Conservation (phyloP, 2,113 vertebrate species). For the Regulus satrapa region DNA sequence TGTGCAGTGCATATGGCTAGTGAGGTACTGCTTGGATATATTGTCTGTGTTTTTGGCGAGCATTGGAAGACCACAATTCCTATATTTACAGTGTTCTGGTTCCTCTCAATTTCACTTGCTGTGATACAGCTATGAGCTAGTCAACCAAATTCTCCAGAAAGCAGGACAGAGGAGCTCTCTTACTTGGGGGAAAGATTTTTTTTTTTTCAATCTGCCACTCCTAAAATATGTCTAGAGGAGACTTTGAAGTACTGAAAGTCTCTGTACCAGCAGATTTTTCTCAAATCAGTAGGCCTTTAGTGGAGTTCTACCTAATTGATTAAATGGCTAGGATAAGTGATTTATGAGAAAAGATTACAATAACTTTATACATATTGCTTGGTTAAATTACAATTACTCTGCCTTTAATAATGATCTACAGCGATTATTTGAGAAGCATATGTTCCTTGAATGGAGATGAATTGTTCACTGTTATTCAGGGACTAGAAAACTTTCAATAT, state of each 20-base stretch:
- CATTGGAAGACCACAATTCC: not conserved
- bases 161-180: not conserved
- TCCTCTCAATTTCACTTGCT: not conserved
- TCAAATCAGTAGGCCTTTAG: not conserved
- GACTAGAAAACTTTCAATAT: not conserved
- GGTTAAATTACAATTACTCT: slow-evolving; percentile 32
- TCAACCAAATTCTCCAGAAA: not conserved
- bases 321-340: slow-evolving; percentile 1
- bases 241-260: not conserved
- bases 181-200: not conserved
- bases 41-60: not conserved
- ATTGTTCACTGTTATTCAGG: slow-evolving; percentile 26
- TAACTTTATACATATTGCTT: not conserved
- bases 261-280: not conserved
- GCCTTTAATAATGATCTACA: not conserved
- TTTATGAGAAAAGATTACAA: slow-evolving; percentile 52
- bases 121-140: not conserved
- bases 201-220: not conserved
- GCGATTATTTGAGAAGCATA: slow-evolving; percentile 26
- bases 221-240: not conserved
- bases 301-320: not conserved
- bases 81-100: not conserved
- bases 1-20: not conserved
- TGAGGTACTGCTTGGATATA: not conserved
- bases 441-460: slow-evolving; percentile 25